phyloP scores from a whole-genome alignment of 2,888 invertebrate genomes.

The Blastobasis lacticolella region DNA sequence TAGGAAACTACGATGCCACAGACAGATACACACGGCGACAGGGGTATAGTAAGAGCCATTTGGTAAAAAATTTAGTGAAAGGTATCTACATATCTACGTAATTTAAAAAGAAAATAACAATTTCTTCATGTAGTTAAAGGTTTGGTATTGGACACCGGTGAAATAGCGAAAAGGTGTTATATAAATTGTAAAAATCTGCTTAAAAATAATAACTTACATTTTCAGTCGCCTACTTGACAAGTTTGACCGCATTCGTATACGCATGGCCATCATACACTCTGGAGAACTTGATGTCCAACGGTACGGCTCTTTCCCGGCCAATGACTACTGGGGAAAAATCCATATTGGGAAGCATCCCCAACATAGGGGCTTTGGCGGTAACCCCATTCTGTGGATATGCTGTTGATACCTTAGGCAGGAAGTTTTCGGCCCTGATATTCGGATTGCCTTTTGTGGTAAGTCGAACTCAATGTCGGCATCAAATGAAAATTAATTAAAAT shows the following conservation, averaged over 20 bases:
- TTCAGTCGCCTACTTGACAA: constrained; percentile 40
- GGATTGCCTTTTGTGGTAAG: constrained; percentile 44
- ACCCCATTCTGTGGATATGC: constrained; percentile 41
- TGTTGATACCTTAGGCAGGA: constrained; percentile 42
- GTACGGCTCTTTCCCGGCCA: constrained; percentile 33
- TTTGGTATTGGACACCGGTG: too few species aligned
- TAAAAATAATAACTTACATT: too few species aligned
- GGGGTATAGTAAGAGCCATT: too few species aligned
- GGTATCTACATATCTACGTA: too few species aligned
- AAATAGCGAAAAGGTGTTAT: too few species aligned
- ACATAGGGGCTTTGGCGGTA: constrained; percentile 36
- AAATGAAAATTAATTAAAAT: too few species aligned
- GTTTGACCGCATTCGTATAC: constrained; percentile 40
- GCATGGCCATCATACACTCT: constrained; percentile 56
- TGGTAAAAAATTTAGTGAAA: too few species aligned
- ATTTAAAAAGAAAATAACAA: too few species aligned
- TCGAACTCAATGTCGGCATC: neutral
- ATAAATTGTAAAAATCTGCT: too few species aligned
- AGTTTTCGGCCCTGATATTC: constrained; percentile 43
- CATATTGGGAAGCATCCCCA: constrained; percentile 42
- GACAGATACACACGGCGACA: too few species aligned
- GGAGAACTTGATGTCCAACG: constrained; percentile 40
- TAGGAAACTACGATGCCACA: too few species aligned
- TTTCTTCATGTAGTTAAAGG: too few species aligned
- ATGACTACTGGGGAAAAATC: constrained; percentile 40